Conservation (phyloP, 2,888 invertebrate species). For the Phyllotreta striolata region DNA sequence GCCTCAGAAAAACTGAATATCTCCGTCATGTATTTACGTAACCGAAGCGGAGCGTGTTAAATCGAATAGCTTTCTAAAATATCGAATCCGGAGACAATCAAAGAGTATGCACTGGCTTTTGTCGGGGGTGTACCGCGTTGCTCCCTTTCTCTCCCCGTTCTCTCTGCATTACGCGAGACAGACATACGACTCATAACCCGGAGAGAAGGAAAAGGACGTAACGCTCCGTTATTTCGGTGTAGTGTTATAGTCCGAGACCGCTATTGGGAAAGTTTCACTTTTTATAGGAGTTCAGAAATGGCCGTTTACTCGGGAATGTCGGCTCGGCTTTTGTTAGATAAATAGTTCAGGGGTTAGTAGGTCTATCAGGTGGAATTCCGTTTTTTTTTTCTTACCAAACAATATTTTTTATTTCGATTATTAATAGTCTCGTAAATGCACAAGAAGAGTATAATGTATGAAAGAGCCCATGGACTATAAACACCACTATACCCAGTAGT, state of each 20-base stretch:
- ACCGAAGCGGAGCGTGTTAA: conserved; percentile 22
- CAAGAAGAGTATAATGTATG: neutral
- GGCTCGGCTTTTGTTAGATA: conserved; percentile 6
- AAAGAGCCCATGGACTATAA: conserved; percentile 12
- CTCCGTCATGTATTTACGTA: conserved; percentile 20
- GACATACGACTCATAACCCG: conserved; percentile 16
- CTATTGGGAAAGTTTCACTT: conserved; percentile 18
- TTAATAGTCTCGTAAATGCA: too few relatives aligned
- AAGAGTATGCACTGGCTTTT: conserved; percentile 33
- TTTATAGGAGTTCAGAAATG: conserved; percentile 7
- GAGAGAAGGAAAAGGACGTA: conserved; percentile 23
- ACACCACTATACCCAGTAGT: conserved; percentile 25
- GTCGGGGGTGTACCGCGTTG: conserved; percentile 25
- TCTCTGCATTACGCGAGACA: conserved; percentile 9
- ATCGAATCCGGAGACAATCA: conserved; percentile 33
- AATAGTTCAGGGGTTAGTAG: neutral
- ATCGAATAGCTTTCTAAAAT: conserved; percentile 36
- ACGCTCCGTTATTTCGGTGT: conserved; percentile 15
- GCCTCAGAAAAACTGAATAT: conserved; percentile 10
- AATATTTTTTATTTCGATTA: too few relatives aligned
- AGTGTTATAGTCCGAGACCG: conserved; percentile 20
- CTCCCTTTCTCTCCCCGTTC: conserved; percentile 10
- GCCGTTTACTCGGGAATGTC: conserved; percentile 6
- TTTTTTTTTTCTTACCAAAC: too few relatives aligned
- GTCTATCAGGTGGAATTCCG: neutral